Conservation (phyloP, 2,888 invertebrate genomes). For the Aelia acuminata region DNA sequence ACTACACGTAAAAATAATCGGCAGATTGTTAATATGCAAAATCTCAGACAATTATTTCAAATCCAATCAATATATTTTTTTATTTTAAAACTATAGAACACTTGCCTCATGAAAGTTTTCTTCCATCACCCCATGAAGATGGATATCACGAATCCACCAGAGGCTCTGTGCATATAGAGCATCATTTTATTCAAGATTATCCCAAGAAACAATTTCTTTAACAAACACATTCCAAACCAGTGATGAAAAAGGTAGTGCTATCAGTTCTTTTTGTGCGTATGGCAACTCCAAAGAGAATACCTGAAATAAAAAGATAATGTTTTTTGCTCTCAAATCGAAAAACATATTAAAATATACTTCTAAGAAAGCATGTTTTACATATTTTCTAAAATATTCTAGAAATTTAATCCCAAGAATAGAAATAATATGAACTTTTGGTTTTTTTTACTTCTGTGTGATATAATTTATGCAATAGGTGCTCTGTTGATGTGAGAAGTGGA, state of each 20-base stretch:
- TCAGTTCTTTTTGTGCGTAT: conserved; percentile 78
- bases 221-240: conserved; percentile 77
- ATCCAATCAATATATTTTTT: no score
- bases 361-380: no score
- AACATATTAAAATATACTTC: no score
- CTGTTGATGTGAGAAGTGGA: conserved; percentile 78
- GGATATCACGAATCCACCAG: conserved; percentile 75
- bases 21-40: no score
- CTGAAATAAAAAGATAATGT: conserved; percentile 67
- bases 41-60: no score
- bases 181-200: conserved; percentile 77
- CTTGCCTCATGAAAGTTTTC: conserved; percentile 74
- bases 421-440: no score
- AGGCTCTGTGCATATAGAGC: conserved; percentile 74
- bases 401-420: no score
- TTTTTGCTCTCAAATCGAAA: background rate
- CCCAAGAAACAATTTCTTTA: conserved; percentile 74
- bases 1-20: background rate
- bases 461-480: conserved; percentile 92
- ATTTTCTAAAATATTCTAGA: no score
- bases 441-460: no score
- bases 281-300: conserved; percentile 77
- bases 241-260: conserved; percentile 76
- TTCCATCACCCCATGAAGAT: conserved; percentile 74
- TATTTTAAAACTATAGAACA: background rate